Percentiles rank a stretch among this genome's conserved stretches.
Evolutionary conservation across 2,797 vertebrate genomes (phyloP).

Genomic region (Cygnus olor): DNA sequence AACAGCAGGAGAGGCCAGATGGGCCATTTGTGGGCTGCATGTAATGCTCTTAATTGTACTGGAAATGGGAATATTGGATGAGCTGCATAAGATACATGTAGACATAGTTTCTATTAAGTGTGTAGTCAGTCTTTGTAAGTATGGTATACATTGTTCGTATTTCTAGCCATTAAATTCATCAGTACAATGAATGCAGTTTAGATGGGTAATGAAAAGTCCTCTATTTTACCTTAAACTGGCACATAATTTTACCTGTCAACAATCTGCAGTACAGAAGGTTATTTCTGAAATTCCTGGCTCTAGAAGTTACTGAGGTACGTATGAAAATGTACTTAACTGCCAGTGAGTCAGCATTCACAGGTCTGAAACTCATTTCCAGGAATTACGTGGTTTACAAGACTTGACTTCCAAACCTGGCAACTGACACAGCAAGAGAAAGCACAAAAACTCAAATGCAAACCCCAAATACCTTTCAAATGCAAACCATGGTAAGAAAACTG

Average conservation of each 20-base stretch:
- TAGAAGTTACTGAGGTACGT: constrained; percentile 14
- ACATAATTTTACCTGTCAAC: constrained; percentile 35
- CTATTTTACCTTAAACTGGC: background rate
- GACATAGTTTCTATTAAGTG: background rate
- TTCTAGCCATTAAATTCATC: background rate
- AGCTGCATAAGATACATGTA: background rate
- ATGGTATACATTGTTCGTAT: too few species aligned
- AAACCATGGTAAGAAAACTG: background rate
- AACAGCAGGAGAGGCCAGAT: background rate
- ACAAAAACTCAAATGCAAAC: background rate
- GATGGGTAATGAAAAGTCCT: constrained; percentile 16
- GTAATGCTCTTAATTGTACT: background rate
- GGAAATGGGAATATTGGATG: background rate
- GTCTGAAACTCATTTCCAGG: constrained; percentile 64
- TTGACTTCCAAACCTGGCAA: constrained; percentile 30
- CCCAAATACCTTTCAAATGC: background rate
- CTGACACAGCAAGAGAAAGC: background rate
- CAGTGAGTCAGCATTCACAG: constrained; percentile 63
- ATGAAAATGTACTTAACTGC: constrained; percentile 29
- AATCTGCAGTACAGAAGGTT: background rate
- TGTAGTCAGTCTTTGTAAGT: background rate
- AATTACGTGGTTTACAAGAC: constrained; percentile 51
- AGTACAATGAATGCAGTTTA: background rate
- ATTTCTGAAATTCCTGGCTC: constrained; percentile 59
- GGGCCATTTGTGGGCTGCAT: background rate